Evolutionary conservation across 2,888 invertebrate genomes (phyloP).

Genomic region (Melipona beecheii): DNA sequence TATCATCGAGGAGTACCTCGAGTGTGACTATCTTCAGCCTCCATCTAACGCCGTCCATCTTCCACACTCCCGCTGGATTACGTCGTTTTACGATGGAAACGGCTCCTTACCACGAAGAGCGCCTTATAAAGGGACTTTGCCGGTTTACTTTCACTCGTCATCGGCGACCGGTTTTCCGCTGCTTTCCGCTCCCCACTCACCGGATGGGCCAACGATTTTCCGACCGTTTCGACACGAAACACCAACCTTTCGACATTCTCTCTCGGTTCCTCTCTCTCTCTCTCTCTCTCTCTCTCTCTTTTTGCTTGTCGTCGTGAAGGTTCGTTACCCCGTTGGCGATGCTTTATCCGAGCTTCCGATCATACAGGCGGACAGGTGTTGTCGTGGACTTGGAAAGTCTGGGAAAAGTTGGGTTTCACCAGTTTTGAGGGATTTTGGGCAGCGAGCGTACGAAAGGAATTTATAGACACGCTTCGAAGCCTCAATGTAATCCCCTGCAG

Average conservation of each 20-base stretch:
- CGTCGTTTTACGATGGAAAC: constrained; percentile 72
- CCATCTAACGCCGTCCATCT: constrained; percentile 75
- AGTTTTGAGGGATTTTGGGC: not conserved
- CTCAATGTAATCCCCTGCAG: too few species aligned
- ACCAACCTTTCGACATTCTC: constrained; percentile 3
- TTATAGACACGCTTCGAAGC: not conserved
- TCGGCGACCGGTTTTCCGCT: constrained; percentile 78
- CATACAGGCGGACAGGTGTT: not conserved
- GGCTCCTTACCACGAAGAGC: constrained; percentile 76
- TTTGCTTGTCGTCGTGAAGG: too few species aligned
- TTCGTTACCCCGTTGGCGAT: not conserved
- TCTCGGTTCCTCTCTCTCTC: not conserved
- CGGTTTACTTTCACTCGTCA: constrained; percentile 80
- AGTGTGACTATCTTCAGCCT: constrained; percentile 81
- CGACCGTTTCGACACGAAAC: constrained; percentile 62
- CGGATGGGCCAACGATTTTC: constrained; percentile 61
- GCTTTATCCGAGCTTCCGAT: not conserved
- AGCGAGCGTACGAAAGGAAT: not conserved
- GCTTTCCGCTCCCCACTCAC: constrained; percentile 43
- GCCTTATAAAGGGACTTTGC: constrained; percentile 58
- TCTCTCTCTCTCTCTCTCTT: not conserved
- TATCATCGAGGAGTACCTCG: constrained; percentile 78
- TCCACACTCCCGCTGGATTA: constrained; percentile 72
- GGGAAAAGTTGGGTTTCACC: not conserved
- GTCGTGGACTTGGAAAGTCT: not conserved